Base-by-base conservation (phyloP, 2,797 vertebrate species). In the Ptychobarbus kaznakovi region DNA sequence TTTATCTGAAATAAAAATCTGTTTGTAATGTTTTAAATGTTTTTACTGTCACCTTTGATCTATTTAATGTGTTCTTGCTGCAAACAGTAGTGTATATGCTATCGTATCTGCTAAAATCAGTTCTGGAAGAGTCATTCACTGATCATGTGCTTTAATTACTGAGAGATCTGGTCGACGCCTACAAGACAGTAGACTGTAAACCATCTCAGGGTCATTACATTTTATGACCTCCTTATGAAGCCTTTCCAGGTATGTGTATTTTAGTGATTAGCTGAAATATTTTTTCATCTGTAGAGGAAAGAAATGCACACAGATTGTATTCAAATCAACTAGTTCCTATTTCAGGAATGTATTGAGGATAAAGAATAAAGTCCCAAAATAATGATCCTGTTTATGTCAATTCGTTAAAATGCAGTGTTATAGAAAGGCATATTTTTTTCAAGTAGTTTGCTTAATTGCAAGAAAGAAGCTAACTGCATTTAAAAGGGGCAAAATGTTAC, bases 171-270 rank as follows among this genome's bases (percentile, higher is more conserved):
- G 40, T 42, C 18, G 38, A 61, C n/a, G 20, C 42, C 12, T 6
- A 22, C 16, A 16, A 49, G 77, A 46, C 58, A 2, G 46, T 56
- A 56, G 74, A 42, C n/a, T 1, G 42, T 80, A 80, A 66, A 80
- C 42, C 16, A 32, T 46, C 20, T 66, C 42, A 68, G 28, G 12
- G 25, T 6, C 7, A 51, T 80, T 66, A 49, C 1, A 16, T 80
- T 68, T 80, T 68, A 66, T 80, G 63, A 20, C 63, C 28, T 51
- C 18, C 38, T 78, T 44, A 25, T n/a, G 11, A 63, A 63, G 38
- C 38, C 25, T 78, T 63, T 44, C 13, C 76, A 12, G 38, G 38
- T 25, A 44, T 44, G 76, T 63, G 38, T 78, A 61, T 63, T 63
- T 63, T 78, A 78, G 35, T 42, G 22, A 61, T 61, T 42, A 61